These are phyloP conservation scores for Coracias cyanogaster DNA, from an alignment of 2,797 vertebrate species.

Conservation along the genomic window DNA sequence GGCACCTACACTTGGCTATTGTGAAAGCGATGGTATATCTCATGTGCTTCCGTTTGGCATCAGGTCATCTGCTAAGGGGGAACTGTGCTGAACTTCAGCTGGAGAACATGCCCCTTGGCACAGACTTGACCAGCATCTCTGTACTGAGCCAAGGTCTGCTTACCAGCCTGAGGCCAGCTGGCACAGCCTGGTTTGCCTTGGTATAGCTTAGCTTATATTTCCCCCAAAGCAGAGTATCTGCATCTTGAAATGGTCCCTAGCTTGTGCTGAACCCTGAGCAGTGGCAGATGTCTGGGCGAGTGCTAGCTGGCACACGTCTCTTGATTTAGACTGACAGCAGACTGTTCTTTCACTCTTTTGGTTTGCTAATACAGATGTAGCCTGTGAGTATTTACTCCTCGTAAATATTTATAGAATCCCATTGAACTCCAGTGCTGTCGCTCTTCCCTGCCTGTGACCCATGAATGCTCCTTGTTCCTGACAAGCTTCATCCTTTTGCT, in stretches of 20 bases:
- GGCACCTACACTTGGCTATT: rapidly evolving
- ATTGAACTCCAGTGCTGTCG: not conserved
- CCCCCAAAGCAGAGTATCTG: not conserved
- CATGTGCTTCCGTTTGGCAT: rapidly evolving
- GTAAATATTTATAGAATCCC: not conserved
- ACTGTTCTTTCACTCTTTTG: not conserved
- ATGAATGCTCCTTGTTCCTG: not conserved
- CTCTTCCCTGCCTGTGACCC: not conserved
- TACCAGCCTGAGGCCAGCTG: not conserved
- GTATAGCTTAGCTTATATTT: not conserved
- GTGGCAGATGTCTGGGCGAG: not conserved
- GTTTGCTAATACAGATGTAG: not conserved
- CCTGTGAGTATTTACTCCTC: not conserved
- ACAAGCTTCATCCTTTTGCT: not conserved
- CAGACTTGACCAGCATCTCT: not conserved
- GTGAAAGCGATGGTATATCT: not conserved
- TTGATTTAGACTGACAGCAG: not conserved
- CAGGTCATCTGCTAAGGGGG: not conserved
- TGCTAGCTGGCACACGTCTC: not conserved
- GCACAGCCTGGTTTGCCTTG: not conserved
- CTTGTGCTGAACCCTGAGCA: not conserved
- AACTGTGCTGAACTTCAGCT: not conserved
- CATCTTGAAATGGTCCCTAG: not conserved
- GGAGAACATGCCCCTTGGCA: not conserved
- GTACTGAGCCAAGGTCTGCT: not conserved